Conservation (phyloP, 2,113 vertebrate species). For the Rhadina sibilatrix region DNA sequence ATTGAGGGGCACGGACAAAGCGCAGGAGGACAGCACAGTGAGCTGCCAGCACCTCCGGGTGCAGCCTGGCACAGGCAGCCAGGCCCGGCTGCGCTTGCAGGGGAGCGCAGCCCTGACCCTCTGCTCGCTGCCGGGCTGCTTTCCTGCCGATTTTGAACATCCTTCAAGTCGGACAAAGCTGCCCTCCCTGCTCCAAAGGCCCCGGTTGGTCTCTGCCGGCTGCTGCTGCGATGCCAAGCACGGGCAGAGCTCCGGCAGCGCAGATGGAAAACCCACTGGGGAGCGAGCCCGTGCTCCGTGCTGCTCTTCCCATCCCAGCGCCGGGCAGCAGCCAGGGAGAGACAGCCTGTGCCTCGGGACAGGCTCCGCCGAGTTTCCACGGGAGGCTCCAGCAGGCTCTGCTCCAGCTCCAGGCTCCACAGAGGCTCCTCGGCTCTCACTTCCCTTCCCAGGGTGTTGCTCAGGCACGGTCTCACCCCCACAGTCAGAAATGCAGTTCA, state of each 20-base stretch:
- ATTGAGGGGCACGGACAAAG: background rate
- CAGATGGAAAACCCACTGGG: background rate
- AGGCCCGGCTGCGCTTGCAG: background rate
- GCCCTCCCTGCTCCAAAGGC: background rate
- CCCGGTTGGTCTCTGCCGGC: background rate
- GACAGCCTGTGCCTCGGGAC: conserved; percentile 51
- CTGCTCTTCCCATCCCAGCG: conserved; percentile 43
- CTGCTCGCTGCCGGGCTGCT: too few relatives aligned
- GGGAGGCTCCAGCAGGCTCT: background rate
- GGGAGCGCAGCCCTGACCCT: background rate
- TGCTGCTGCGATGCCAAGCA: background rate
- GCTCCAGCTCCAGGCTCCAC: background rate
- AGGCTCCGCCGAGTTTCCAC: conserved; percentile 71
- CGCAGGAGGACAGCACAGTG: background rate
- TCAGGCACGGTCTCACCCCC: background rate
- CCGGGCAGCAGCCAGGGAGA: conserved; percentile 71
- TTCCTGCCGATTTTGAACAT: background rate
- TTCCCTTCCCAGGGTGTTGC: background rate
- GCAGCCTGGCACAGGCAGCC: background rate
- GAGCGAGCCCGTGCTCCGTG: conserved; percentile 47
- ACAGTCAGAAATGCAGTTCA: background rate
- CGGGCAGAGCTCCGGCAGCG: accelerated
- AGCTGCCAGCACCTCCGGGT: accelerated
- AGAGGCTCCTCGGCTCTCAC: background rate
- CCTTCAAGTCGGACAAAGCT: background rate